Base-by-base conservation (phyloP, 2,113 vertebrate genomes). In the Engraulis encrasicolus region DNA sequence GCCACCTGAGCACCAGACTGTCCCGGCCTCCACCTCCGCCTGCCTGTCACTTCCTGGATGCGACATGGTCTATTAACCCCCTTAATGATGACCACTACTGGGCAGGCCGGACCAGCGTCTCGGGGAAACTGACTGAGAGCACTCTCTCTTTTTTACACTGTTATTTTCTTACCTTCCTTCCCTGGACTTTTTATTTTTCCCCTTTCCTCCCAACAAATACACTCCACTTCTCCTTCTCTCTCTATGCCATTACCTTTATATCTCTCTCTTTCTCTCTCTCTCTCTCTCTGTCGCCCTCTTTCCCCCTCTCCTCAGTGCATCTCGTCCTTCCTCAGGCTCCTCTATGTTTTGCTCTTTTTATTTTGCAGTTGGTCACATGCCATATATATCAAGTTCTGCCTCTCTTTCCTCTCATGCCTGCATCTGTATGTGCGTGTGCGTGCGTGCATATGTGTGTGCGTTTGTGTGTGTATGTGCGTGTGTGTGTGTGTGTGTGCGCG, bases 51-150 rank as follows among this genome's bases (percentile, higher is more conserved):
- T 86, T 90, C 89, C 90, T 91, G 79, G 83, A 90, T 88, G 89
- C 86, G 87, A 82, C 85, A 92, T 83, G 90, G 92, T 93, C 93
- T 93, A 94, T 94, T 94, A 93, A 92, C 84, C 91, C 87, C 89
- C 88, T 93, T 94, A 93, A 94, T 93, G 91, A 94, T 93, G 91
- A 91, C 91, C 90, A 89, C 87, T 80, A 86, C 88, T 85, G 78
- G 78, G 52, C 17, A 74, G 78, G 50, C 86, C 91, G 90, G n/a
- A 89, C 89, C 88, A 88, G 84, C 78, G 80, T 86, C 74, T 86
- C 85, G 40, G 86, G 84, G 49, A 84, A 74, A 58, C 90, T 80
- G 81, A 71, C 40, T 87, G 36, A 88, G 86, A 83, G 84, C 74
- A 31, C 71, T 50, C 49, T 20, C 23, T 34, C 78, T 89, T 85